Evolutionary conservation across 2,888 invertebrate species (phyloP).

Genomic region (Nycteola revayana): DNA sequence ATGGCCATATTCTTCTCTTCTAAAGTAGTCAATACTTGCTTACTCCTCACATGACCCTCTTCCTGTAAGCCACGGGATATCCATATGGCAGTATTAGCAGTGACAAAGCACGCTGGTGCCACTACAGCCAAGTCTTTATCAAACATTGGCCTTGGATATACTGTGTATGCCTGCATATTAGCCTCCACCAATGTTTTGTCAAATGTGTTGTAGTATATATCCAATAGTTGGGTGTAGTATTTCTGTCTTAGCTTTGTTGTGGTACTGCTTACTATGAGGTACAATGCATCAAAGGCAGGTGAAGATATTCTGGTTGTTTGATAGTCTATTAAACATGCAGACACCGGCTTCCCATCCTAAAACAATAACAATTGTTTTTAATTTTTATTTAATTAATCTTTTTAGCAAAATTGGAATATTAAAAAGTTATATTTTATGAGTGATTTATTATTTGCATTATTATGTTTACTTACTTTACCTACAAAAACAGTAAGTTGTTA

Average conservation of each 20-base stretch:
- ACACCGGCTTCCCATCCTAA: slow-evolving; percentile 47
- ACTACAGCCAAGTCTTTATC: slow-evolving; percentile 55
- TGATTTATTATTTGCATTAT: too few species aligned
- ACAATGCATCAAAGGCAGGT: slow-evolving; percentile 63
- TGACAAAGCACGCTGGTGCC: slow-evolving; percentile 59
- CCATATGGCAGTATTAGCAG: slow-evolving; percentile 70
- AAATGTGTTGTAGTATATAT: slow-evolving; percentile 55
- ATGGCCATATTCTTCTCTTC: slow-evolving; percentile 49
- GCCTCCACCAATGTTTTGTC: slow-evolving; percentile 32
- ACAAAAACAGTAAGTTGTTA: too few species aligned
- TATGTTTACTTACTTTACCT: too few species aligned
- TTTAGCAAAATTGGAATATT: too few species aligned
- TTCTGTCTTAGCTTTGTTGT: slow-evolving; percentile 40
- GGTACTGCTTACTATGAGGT: slow-evolving; percentile 61
- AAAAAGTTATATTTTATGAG: too few species aligned
- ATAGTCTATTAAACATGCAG: slow-evolving; percentile 68
- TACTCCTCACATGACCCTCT: slow-evolving; percentile 69
- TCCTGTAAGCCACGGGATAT: slow-evolving; percentile 61
- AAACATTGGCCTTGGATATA: slow-evolving; percentile 53
- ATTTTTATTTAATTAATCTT: too few species aligned
- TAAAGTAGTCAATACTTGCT: slow-evolving; percentile 40
- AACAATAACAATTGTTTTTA: too few species aligned
- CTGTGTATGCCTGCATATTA: slow-evolving; percentile 32
- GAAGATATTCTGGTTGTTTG: slow-evolving; percentile 60
- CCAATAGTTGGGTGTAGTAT: slow-evolving; percentile 45